These are phyloP conservation scores for Poeciliopsis presidionis DNA, from an alignment of 2,797 vertebrate genomes.

Conservation along the genomic window DNA sequence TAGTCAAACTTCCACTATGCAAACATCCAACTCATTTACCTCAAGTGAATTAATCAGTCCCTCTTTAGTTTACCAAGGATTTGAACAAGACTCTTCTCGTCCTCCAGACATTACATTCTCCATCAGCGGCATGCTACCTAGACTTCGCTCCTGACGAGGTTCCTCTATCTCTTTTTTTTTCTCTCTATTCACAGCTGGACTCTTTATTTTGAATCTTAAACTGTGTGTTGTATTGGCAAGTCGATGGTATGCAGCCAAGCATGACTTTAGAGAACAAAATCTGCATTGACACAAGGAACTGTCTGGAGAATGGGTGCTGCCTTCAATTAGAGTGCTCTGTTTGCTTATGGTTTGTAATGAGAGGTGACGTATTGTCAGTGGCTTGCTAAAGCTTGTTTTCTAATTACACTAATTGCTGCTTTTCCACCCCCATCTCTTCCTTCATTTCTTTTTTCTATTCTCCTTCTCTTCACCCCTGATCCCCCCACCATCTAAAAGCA, in stretches of 20 bases:
- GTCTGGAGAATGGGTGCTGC: slow-evolving; percentile 71
- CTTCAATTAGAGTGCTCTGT: slow-evolving; percentile 73
- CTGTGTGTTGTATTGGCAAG: slow-evolving; percentile 75
- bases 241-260: slow-evolving; percentile 67
- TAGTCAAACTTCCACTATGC: slow-evolving; percentile 41
- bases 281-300: slow-evolving; percentile 75
- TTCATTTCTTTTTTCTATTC: slow-evolving; percentile 38
- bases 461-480: slow-evolving; percentile 24
- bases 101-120: slow-evolving; percentile 44
- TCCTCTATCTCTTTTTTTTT: slow-evolving; percentile 11
- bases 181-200: slow-evolving; percentile 30
- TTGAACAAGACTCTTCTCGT: slow-evolving; percentile 25
- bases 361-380: slow-evolving; percentile 84
- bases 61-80: slow-evolving; percentile 32
- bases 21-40: slow-evolving; percentile 47
- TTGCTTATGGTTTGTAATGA: slow-evolving; percentile 81
- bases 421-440: slow-evolving; percentile 60
- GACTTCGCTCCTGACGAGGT: slow-evolving; percentile 61
- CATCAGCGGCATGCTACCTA: slow-evolving; percentile 38
- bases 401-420: slow-evolving; percentile 84
- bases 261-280: slow-evolving; percentile 69
- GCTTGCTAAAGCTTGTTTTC: slow-evolving; percentile 76
- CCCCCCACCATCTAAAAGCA: slow-evolving; percentile 50
- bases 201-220: slow-evolving; percentile 64
- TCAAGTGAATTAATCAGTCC: slow-evolving; percentile 45